Evolutionary conservation across 2,888 invertebrate genomes (phyloP), one percentile per base, ranked within the genome.

Genomic region (Apantesis nais): DNA sequence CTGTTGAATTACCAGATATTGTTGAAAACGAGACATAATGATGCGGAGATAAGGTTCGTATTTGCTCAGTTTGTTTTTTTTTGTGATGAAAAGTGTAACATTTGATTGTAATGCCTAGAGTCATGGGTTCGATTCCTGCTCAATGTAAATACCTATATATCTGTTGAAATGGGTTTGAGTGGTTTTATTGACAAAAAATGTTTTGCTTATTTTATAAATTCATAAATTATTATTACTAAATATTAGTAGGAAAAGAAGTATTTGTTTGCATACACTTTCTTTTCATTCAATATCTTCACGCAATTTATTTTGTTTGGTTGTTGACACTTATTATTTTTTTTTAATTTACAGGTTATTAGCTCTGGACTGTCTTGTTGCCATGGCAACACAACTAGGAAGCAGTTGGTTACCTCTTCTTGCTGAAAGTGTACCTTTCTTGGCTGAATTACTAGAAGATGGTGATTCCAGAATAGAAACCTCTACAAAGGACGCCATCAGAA

Each of bases 391-490:
- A 87, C 94, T 99, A 2, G 98, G 98, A 5, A 98, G 98, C 88
- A 98, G 98, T 86, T 99, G 98, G 93, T 95, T 98, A 81, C 97
- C 98, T 0, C 95, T 99, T 0, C 90, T 99, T 66, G 98, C 99
- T 0, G 99, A 99, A 88, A 98, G 98, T 8, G 97, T 99, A 74
- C 99, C 99, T 0, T 99, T 99, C 95, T 94, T 99, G 52, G 98
- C 99, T 0, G 99, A 99, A 88, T 94, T 99, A 25, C 95, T 99
- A 81, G 99, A 99, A 95, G 99, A 98, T 86, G 98, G 98, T 78
- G 97, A 98, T 77, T 97, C 97, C 77, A 96, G 95, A 48, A 98
- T 99, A 52, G 99, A 99, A 88, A 95, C 96, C 61, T 96, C 96
- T 62, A 98, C 98, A 2, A 97, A 98, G 83, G 96, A 96, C 76